These are phyloP conservation scores for Pseudocheirus occidentalis DNA, from an alignment of 2,797 vertebrate genomes.

Conservation along the genomic window DNA sequence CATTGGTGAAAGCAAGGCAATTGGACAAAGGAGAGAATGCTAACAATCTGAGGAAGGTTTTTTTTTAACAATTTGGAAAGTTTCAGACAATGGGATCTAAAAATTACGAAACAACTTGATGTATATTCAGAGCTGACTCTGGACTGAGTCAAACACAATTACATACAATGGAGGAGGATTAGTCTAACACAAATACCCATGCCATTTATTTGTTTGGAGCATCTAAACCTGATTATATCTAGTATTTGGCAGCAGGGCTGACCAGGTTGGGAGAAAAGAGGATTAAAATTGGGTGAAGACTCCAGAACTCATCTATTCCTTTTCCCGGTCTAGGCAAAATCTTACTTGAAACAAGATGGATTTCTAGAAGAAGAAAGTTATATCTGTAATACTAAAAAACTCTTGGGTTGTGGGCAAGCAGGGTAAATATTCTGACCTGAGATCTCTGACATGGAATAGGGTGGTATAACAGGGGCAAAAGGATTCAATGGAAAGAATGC, in stretches of 20 bases:
- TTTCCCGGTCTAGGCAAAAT: neutral
- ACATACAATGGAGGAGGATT: neutral
- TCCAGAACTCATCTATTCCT: neutral
- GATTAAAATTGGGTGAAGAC: neutral
- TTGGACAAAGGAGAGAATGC: neutral
- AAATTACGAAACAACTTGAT: neutral
- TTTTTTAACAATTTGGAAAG: neutral
- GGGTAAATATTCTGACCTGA: neutral
- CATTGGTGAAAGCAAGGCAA: neutral
- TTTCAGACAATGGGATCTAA: neutral
- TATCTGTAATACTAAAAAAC: neutral
- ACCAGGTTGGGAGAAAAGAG: neutral
- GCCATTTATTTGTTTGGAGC: neutral
- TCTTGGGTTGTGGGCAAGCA: accelerated
- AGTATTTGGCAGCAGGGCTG: neutral
- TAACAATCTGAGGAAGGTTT: neutral
- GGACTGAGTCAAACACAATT: neutral
- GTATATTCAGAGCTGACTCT: neutral
- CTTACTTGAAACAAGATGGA: neutral
- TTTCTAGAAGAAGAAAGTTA: neutral
- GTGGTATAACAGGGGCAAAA: neutral
- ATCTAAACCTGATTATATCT: neutral
- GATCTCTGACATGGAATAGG: neutral
- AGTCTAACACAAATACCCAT: neutral
- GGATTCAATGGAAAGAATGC: neutral